Base-by-base conservation (phyloP, 2,888 invertebrate species). In the Argyra leucocephala region DNA sequence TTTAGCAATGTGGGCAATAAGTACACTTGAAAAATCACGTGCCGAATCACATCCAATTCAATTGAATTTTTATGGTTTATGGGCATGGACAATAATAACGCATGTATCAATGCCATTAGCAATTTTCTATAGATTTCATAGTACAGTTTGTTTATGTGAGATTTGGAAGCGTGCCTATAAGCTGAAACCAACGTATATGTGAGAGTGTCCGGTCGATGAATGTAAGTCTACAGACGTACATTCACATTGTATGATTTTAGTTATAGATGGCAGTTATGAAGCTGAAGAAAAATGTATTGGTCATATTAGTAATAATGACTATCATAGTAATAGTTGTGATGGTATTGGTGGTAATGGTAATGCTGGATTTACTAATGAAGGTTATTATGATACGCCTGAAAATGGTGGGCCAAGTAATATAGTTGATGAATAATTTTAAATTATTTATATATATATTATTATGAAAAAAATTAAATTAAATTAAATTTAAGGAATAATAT, bases 161-260 rank as follows among this genome's bases (percentile, higher is more conserved):
- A 93, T 96, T 73, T 96, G 96, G 96, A 96, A 96, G 80, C 84
- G 91, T 71, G 93, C 95, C 9, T 96, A 96, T 79, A 96, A 96
- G 81, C 89, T 91, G 76, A 93, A 93, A 75, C 90, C 91, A 2
- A 87, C 90, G 74, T 90, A 89, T 75, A 90, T 91, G 89, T 90
- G 88, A 80, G 78, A 79, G 72, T 74, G 76, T 77, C 70, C 77
- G 78, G 71, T 77, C 75, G 12, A 10, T 23, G 59, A 59, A 23
- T 59, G 59, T 23, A 22, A 59, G 23, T 23, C 22, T 23, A 22
- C 22, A 18, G 59, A 59, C 22, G 22, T 22, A 23, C 59, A 59
- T 59, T 23, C 59, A 59, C 59, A 59, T 59, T 48, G 48, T 48
- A 48, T 48, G 48, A 48, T 48, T 18, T 48, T 48, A 48, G 48